Percentiles rank a stretch among this genome's conserved stretches.
Conservation (phyloP, 1,140 invertebrate genomes). For the Penaeus japonicus region DNA sequence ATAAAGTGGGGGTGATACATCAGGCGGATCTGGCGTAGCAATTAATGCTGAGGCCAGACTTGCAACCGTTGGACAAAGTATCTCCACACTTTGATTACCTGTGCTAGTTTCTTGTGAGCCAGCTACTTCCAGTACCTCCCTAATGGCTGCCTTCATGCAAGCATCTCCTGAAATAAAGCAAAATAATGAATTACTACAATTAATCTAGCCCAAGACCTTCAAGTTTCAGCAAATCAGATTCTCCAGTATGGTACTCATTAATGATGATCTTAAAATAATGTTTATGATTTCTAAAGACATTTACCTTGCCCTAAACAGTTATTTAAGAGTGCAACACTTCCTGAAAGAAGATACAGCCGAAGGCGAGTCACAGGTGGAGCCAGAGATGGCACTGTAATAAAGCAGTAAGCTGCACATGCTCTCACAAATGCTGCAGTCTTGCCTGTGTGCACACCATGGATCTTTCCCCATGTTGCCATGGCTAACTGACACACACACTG, state of each 20-base stretch:
- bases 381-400: slow-evolving; percentile 94
- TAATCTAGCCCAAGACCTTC: too few species aligned
- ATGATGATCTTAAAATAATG: slow-evolving; percentile 32
- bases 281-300: slow-evolving; percentile 30
- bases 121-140: slow-evolving; percentile 80
- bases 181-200: neutral
- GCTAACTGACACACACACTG: slow-evolving; percentile 82
- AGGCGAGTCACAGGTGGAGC: slow-evolving; percentile 77
- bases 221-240: too few species aligned
- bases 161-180: slow-evolving; percentile 78
- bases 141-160: slow-evolving; percentile 88
- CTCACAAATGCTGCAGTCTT: slow-evolving; percentile 85
- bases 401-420: slow-evolving; percentile 94
- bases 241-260: neutral
- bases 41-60: slow-evolving; percentile 85
- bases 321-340: slow-evolving; percentile 88
- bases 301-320: slow-evolving; percentile 90
- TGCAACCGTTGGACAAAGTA: slow-evolving; percentile 69
- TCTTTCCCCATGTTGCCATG: slow-evolving; percentile 76
- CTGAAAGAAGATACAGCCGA: slow-evolving; percentile 85
- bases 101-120: slow-evolving; percentile 79
- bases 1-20: slow-evolving; percentile 71
- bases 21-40: slow-evolving; percentile 74
- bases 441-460: slow-evolving; percentile 79
- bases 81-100: slow-evolving; percentile 76